Evolutionary conservation across 1,140 invertebrate species (phyloP).

Genomic region (Apis mellifera): Amel_HAv3.1 CM009933.2:3905001-3905500

Average conservation of each 20-base stretch:
- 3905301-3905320: no score
- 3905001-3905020: no score
- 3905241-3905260: slow-evolving; percentile 54
- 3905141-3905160: not conserved
- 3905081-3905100: slow-evolving; percentile 5
- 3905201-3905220: slow-evolving; percentile 62
- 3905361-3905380: slow-evolving; percentile 46
- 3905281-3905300: not conserved
- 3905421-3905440: no score
- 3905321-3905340: slow-evolving; percentile 58
- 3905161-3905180: not conserved
- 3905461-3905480: no score
- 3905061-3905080: not conserved
- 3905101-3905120: slow-evolving; percentile 5
- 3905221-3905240: slow-evolving; percentile 58
- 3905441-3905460: no score
- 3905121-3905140: slow-evolving; percentile 6
- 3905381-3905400: not conserved
- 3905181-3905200: slow-evolving; percentile 37
- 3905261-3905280: slow-evolving; percentile 20
- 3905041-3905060: not conserved
- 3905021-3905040: not conserved
- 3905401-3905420: no score
- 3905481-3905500: no score
- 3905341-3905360: slow-evolving; percentile 38